Evolutionary conservation across 2,113 vertebrate species (phyloP).

Genomic region (Gymnobelideus leadbeateri): DNA sequence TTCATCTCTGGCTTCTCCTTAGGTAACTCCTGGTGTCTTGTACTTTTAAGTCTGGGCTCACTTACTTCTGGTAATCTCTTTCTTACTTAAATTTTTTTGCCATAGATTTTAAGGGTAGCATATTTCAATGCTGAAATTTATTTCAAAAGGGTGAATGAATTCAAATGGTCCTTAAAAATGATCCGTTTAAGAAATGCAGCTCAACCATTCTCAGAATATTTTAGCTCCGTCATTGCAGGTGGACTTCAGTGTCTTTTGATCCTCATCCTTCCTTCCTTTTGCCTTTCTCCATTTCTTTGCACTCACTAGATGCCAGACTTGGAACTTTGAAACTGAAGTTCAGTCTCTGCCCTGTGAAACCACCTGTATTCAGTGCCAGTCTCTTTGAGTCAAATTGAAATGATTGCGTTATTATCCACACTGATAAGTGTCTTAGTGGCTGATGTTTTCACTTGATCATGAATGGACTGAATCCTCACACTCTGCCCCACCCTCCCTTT

Average conservation of each 20-base stretch:
- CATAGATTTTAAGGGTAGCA: neutral
- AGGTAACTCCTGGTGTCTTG: neutral
- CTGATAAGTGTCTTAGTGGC: neutral
- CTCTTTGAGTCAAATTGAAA: neutral
- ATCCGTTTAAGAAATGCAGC: neutral
- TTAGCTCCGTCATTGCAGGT: neutral
- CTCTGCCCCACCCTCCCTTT: neutral
- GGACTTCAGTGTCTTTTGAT: neutral
- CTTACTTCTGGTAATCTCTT: neutral
- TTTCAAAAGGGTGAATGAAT: conserved; percentile 46
- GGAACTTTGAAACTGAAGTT: neutral
- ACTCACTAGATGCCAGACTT: neutral
- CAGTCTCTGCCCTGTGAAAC: neutral
- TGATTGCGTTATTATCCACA: neutral
- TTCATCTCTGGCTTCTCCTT: neutral
- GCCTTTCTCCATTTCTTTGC: neutral
- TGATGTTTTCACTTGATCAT: neutral
- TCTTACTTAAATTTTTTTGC: neutral
- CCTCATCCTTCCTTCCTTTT: neutral
- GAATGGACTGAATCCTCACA: neutral
- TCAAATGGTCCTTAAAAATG: conserved; percentile 19
- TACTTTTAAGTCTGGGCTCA: neutral
- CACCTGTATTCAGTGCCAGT: neutral
- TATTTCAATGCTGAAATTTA: conserved; percentile 49
- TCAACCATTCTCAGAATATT: neutral